Conservation (phyloP, 2,797 vertebrate species). For the Pangasius sanitwongsei region DNA sequence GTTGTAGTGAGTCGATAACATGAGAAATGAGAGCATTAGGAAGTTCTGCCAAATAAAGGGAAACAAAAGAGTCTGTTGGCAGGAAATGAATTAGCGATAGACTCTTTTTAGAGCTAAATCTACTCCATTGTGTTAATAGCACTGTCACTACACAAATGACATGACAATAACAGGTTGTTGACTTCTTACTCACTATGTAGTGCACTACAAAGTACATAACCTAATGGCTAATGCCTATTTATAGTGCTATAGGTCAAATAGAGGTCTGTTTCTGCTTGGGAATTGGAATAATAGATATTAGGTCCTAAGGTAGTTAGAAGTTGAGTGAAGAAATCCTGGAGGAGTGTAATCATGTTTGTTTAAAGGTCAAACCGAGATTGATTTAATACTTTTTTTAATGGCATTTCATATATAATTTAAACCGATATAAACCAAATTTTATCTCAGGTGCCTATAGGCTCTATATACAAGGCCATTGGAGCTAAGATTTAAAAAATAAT, state of each 20-base stretch:
- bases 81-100: constrained; percentile 8
- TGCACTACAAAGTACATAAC: neutral
- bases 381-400: neutral
- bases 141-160: neutral
- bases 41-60: constrained; percentile 17
- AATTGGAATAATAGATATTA: neutral
- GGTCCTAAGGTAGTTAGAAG: neutral
- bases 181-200: neutral
- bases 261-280: neutral
- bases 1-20: constrained; percentile 1
- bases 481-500: neutral
- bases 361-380: neutral
- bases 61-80: constrained; percentile 6
- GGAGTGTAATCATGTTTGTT: neutral
- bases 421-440: neutral
- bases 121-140: neutral
- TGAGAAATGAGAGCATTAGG: constrained; percentile 9
- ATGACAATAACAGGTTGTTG: neutral
- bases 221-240: neutral
- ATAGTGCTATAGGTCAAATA: neutral
- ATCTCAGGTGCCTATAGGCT: neutral
- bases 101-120: neutral
- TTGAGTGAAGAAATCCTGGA: neutral
- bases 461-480: neutral
- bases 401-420: neutral